Evolutionary conservation across 1,140 invertebrate species (phyloP), one percentile per base, ranked within the genome.

Genomic region (Kradibia gibbosae): DNA sequence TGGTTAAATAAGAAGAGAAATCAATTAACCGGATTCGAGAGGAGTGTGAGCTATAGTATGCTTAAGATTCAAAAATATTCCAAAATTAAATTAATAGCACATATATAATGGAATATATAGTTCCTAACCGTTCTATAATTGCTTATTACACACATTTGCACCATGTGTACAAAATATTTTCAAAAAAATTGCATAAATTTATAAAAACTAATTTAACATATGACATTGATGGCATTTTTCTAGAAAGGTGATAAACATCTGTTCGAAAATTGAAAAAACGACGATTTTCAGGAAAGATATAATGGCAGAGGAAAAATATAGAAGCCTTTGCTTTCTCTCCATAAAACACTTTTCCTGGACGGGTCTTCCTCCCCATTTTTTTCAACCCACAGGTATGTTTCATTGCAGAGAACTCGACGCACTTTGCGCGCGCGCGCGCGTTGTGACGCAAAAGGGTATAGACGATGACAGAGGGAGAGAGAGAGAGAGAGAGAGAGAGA

Each of bases 311-410:
- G 48, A 45, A 71, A 67, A 55, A 81, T n/a, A 75, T 62, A 83
- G 80, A 89, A 89, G 86, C 85, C 85, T 88, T 88, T 87, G 87
- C 88, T 90, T 90, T 90, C 87, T 87, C 88, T 81, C 67, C 45
- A 76, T 79, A 55, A 71, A 83, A 83, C 76, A 81, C 57, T 82
- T 84, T 81, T 84, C 80, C 78, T 28, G 79, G 67, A 70, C 22
- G 70, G 82, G 83, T 78, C 57, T 75, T 31, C 7, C 50, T 83
- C 78, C 45, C 62, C 13, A 81, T 81, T 86, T 85, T 86, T 85
- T 65, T 36, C 39, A 57, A 80, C 76, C 72, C 83, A 87, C 83
- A 87, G 86, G 87, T 88, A 88, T 86, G 81, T 72, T 85, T 88
- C 88, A 89, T 85, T 88, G 82, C 83, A 42, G 75, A 39, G 82